Base-by-base conservation (phyloP, 2,888 invertebrate genomes). In the Monopis laevigella region DNA sequence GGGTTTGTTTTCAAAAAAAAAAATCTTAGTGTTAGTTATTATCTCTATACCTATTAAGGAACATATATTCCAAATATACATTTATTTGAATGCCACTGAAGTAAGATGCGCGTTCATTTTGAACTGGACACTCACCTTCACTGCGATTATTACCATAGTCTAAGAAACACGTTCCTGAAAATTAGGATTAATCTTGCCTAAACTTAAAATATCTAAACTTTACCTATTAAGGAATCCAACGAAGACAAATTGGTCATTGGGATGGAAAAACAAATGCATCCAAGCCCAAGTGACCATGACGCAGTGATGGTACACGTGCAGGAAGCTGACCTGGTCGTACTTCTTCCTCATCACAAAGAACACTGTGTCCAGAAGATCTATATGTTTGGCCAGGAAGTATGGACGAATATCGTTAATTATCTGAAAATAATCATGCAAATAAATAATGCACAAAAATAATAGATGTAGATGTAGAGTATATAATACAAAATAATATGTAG, bases 291-390 rank as follows among this genome's bases (percentile, higher is more conserved):
- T 62, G 16, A 89, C 89, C 71, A 90, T 92, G 17, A 87, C 74
- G 0, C 88, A 80, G 61, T 96, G 96, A 65, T 96, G 96, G 59
- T 93, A 95, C 0, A 96, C 87, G 55, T 96, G 96, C 7, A 96
- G 85, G 58, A 93, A 92, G 0, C 93, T 88, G 1, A 95, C 87
- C 69, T 96, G 96, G 41, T 86, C 65, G 77, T 84, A 53, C 71
- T 83, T 68, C 67, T 96, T 96, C 7, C 96, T 84, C 47, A 96
- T 74, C 4, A 94, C 91, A 65, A 96, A 95, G 74, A 96, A 96
- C 1, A 92, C 87, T 0, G 92, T 92, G 54, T 92, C 92, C 41
- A 92, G 55, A 0, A 92, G 80, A 55, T 92, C 92, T 1, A 89
- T 70, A 38, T 92, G 82, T 59, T 92, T 92, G 1, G 91, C 90